Percentiles rank a stretch among this genome's conserved stretches.
These are phyloP conservation scores for Boloria euphrosyne DNA, from an alignment of 2,888 invertebrate genomes.

Conservation along the genomic window DNA sequence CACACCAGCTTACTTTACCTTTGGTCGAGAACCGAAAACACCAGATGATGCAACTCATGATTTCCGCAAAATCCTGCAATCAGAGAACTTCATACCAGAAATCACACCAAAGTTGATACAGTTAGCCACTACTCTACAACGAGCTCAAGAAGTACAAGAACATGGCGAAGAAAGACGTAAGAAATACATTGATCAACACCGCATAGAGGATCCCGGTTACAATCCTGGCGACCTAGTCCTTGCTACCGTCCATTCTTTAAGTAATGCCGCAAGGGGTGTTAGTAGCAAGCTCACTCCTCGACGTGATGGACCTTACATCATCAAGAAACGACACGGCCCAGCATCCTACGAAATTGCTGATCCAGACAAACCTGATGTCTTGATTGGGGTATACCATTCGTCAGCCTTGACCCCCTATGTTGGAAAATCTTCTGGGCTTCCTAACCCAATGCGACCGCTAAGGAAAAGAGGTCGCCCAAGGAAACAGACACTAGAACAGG, in stretches of 20 bases:
- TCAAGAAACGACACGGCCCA: background rate
- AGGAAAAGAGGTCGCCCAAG: background rate
- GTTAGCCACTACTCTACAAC: too few species aligned
- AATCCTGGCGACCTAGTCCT: background rate
- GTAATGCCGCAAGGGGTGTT: background rate
- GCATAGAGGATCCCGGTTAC: background rate
- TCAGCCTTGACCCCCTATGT: background rate
- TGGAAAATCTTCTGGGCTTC: background rate
- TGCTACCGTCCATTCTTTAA: background rate
- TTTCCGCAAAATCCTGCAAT: conserved; percentile 19
- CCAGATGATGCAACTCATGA: conserved; percentile 35
- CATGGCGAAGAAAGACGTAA: too few species aligned
- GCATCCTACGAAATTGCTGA: background rate
- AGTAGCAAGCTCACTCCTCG: background rate
- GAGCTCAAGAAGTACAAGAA: too few species aligned
- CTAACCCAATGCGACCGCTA: background rate
- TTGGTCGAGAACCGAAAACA: conserved; percentile 42
- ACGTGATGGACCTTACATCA: background rate
- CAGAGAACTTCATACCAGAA: conserved; percentile 47
- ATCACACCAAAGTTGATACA: too few species aligned
- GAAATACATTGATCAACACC: too few species aligned
- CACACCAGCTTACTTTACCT: conserved; percentile 43
- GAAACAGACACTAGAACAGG: background rate
- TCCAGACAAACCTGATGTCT: background rate
- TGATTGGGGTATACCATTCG: conserved; percentile 13